phyloP scores from a whole-genome alignment of 2,797 vertebrate genomes.

The Pteropus rufus region DNA sequence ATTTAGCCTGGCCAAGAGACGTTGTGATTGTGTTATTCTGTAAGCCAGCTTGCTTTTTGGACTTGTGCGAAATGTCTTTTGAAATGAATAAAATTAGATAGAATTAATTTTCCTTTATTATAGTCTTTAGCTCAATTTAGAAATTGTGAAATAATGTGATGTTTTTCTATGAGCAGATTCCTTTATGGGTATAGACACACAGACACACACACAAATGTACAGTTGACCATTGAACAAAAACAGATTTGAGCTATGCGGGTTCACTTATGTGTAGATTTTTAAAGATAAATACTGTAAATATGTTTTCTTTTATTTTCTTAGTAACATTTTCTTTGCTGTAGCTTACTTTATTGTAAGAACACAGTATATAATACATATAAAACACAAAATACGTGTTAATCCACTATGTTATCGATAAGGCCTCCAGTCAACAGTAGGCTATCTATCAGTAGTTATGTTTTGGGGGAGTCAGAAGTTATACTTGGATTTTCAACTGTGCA shows the following conservation, averaged over 20 bases:
- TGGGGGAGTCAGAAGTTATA: background rate
- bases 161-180: slow-evolving; percentile 33
- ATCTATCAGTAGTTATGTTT: background rate
- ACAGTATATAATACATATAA: background rate
- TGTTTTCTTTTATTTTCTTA: background rate
- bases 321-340: background rate
- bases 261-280: background rate
- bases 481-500: background rate
- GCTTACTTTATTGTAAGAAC: background rate
- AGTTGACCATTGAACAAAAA: background rate
- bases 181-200: background rate
- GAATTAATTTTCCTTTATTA: background rate
- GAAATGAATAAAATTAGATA: background rate
- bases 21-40: background rate
- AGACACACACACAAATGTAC: background rate
- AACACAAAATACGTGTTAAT: background rate
- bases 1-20: background rate
- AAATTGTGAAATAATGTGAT: background rate
- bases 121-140: slow-evolving; percentile 2
- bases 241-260: background rate
- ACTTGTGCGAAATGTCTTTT: slow-evolving; percentile 24
- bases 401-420: background rate
- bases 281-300: background rate
- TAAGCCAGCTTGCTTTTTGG: slow-evolving; percentile 17
- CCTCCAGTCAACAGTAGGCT: background rate